Evolutionary conservation across 2,888 invertebrate genomes (phyloP), one percentile per base, ranked within the genome.

Genomic region (Drosophila macrospina): DNA sequence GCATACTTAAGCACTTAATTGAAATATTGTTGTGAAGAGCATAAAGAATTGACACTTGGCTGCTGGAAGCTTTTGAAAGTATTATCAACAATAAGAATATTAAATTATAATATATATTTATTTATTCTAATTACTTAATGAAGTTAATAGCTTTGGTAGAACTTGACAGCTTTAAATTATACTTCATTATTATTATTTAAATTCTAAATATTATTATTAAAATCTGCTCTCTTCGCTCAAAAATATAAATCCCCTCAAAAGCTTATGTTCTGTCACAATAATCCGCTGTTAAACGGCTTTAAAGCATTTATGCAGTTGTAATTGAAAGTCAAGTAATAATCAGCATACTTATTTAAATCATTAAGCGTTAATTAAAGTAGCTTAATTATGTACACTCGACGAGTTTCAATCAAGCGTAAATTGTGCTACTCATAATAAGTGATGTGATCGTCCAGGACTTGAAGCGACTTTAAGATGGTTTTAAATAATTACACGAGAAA

Each of bases 401-500:
- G 55, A 60, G 51, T 56, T 77, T 72, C 67, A 77, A 72, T 76
- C 55, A 61, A 42, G 54, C 71, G 41, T 66, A 13, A 55, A 61
- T 30, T 45, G 54, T 20, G 48, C 13, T 39, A 30, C 39, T 45
- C 59, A 44, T 52, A 51, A 52, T 51, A 41, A 24, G 30, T 26
- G 52, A 59, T 69, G 8, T n/a, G n/a, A n/a, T n/a, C n/a, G n/a
- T 30, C 5, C 5, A 4, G n/a, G 15, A 37, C 48, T 57, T 37
- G n/a, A 8, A n/a, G 10, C 26, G 55, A 56, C 55, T 76, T 75
- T 45, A 70, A 55, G 30, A 16, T 36, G 57, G 37, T 61, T 79
- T 85, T 63, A 81, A 87, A 66, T 76, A 76, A 85, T 82, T 87
- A 67, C 67, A 52, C 44, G 63, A 62, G 42, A 36, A 61, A 78